Base-by-base conservation (phyloP, 2,113 vertebrate genomes). In the Seriola dumerili region DNA sequence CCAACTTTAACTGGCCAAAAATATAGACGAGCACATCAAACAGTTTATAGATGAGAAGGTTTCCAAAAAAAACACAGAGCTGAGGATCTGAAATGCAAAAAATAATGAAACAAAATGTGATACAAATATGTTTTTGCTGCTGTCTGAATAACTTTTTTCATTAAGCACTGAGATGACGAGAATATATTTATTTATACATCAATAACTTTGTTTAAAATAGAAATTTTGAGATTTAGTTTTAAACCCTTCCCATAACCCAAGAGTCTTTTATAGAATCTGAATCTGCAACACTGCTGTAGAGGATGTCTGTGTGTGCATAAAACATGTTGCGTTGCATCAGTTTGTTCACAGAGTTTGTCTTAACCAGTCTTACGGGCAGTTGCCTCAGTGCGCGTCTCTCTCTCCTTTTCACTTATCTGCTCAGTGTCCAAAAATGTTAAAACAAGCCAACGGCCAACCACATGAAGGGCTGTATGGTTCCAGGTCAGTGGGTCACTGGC, bases 401-500 rank as follows among this genome's bases (percentile, higher is more conserved):
- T 80, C 29, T 66, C 17, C 14, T 72, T 54, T 63, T 85, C 80
- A 83, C 70, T 58, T 72, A 68, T 55, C 29, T 36, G 46, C 21
- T 78, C 82, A 73, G 87, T 34, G 59, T 90, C 81, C 73, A 71
- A 34, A 81, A 63, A 67, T 4, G 34, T 78, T 89, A 88, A 89
- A 91, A 89, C 19, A 17, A 44, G 3, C 40, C 38, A 14, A 32
- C 2, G 3, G 16, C 32, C 29, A 32, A 23, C 58, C 36, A 54
- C 19, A 4, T 14, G 57, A 21, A 12, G 55, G 48, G 23, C 19
- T 17, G 34, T 36, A 1, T n/a, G 29, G 63, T 70, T 76, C 57
- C 23, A 1, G 29, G n/a, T 62, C 17, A 14, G n/a, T 62, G 67
- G 81, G 84, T 95, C 89, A 98, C 96, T 99, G 97, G 90, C 97